Evolutionary conservation across 37 sponge, comb jelly and placozoan genomes (phyloP), one percentile per base, ranked within the genome.

Genomic region (Geodia barretti): DNA sequence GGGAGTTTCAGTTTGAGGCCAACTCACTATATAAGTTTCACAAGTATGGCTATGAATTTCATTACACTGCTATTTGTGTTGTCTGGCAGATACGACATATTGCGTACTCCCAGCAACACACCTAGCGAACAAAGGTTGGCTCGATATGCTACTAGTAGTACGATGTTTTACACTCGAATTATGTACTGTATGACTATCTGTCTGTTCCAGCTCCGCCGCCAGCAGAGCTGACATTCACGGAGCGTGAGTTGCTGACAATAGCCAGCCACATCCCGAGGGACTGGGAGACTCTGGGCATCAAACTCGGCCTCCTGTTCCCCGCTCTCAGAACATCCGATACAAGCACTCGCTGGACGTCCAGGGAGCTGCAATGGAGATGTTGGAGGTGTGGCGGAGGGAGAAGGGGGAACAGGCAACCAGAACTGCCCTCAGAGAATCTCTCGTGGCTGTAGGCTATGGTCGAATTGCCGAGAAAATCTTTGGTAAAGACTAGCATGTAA

Each of bases 261-360:
- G 88, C 81, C 23, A 41, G 41, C 68, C 14, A 39, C 14, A 20
- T 82, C 0, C 62, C 71, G 1, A 24, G 63, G 11, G 72, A 82
- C 39, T 88, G 88, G 88, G 31, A 65, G 26, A 41, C 41, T 20
- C 40, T 88, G 31, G 88, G 88, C 14, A 70, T 82, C 36, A 88
- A 72, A 41, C 39, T 88, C 30, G 79, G 78, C 8, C 31, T 88
- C 19, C 29, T 29, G 21, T 77, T 70, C 39, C 28, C 64, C 19
- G 29, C 7, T 7, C 41, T 88, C 41, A 82, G 39, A 20, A 63
- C 14, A 33, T 80, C 2, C 60, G 71, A 39, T 9, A 25, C 26
- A 40, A 17, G 21, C 62, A 87, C 69, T 61, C 62, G 7, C 25
- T 23, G 31, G 75, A 81, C 25, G 8, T 25, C 0, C 28, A n/a